These are phyloP conservation scores for Cerastoderma edule DNA, from an alignment of 2,888 invertebrate species.

Conservation along the genomic window DNA sequence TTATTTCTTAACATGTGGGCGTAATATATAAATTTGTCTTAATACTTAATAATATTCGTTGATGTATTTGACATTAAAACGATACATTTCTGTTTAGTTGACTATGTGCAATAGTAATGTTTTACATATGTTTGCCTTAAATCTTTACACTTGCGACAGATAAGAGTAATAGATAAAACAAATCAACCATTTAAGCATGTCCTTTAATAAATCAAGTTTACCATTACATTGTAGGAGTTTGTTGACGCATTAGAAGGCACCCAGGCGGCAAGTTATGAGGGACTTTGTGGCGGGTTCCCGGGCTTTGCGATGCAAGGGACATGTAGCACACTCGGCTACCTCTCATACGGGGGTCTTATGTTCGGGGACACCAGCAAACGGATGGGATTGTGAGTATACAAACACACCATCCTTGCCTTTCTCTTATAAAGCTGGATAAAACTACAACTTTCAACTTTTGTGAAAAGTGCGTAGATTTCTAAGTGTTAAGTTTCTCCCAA, in stretches of 20 bases:
- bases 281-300: slow-evolving; percentile 63
- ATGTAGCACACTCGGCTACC: slow-evolving; percentile 54
- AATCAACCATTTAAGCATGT: not conserved
- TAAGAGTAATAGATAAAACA: not conserved
- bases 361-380: slow-evolving; percentile 52
- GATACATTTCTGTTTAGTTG: not conserved
- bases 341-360: slow-evolving; percentile 62
- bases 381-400: slow-evolving; percentile 52
- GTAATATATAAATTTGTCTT: no score
- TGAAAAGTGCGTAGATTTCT: no score
- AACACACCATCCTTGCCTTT: no score
- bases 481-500: no score
- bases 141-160: not conserved
- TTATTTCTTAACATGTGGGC: no score
- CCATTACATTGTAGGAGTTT: slow-evolving; percentile 39
- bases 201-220: not conserved
- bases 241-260: slow-evolving; percentile 52
- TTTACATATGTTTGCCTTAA: not conserved
- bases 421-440: no score
- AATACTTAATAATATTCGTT: not conserved
- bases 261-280: slow-evolving; percentile 37
- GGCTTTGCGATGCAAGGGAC: slow-evolving; percentile 57
- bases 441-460: no score
- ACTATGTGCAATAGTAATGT: not conserved
- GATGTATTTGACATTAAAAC: not conserved